Evolutionary conservation across 2,888 invertebrate genomes (phyloP).

Genomic region (Oligia strigilis): DNA sequence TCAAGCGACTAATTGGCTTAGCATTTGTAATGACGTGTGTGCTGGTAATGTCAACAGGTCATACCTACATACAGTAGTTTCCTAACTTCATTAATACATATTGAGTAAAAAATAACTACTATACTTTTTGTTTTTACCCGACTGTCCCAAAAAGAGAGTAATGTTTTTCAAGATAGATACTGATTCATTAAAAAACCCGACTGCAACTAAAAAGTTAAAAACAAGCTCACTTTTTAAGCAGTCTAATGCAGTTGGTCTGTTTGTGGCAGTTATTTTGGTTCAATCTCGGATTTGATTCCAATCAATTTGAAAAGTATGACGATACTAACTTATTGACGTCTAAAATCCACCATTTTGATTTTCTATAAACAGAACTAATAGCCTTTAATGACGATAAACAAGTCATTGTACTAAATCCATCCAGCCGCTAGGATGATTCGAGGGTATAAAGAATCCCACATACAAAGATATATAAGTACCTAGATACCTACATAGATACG

Average conservation of each 20-base stretch:
- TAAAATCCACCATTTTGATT: too few species aligned
- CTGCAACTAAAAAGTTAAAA: neutral
- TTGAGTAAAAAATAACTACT: neutral
- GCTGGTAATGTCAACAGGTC: neutral
- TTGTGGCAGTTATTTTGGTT: neutral
- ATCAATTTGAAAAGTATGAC: neutral
- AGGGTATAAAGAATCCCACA: neutral
- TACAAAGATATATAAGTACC: neutral
- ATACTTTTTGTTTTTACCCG: neutral
- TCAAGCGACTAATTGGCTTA: conserved; percentile 51
- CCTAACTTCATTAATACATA: neutral
- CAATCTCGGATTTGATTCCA: neutral
- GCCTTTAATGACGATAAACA: neutral
- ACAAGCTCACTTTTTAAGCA: neutral
- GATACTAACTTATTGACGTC: neutral
- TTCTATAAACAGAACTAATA: too few species aligned
- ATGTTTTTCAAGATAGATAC: neutral
- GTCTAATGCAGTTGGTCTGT: too few species aligned
- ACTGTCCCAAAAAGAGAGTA: neutral
- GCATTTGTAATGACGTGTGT: conserved; percentile 41
- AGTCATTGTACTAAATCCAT: neutral
- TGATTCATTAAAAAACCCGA: neutral
- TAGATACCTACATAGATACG: neutral
- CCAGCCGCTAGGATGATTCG: neutral
- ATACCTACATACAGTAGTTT: neutral